Evolutionary conservation across 2,113 vertebrate species (phyloP), one percentile per base, ranked within the genome.

Genomic region (Meles meles): DNA sequence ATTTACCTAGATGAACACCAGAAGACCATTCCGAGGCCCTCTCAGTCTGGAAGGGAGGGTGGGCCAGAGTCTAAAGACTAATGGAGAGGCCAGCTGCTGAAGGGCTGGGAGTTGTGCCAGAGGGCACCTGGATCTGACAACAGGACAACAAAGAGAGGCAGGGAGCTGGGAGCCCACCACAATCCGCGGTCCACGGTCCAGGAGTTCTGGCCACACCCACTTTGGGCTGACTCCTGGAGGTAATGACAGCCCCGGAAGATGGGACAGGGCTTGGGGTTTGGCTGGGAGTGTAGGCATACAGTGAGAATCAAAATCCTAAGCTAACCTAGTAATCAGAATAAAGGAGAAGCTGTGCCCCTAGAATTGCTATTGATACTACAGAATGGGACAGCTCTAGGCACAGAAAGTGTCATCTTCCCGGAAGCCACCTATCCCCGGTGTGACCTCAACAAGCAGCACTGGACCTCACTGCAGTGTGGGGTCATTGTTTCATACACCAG

Each of bases 401-500:
- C 12, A 37, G 29, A 11, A 59, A 79, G 71, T 13, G 71, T 20
- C 39, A 8, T 55, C 12, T 23, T 83, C 82, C 55, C 8, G 21
- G 79, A 91, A 25, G 52, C 27, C 59, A 18, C 8, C 63, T 72
- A 18, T 3, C 31, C 67, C 52, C 3, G 1, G 21, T 27, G 47
- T 71, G 52, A 52, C 8, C 29, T 14, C 11, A 42, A 25, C 21
- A 20, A 42, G 71, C 44, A 57, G 34, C 3, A 11, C 4, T 4
- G 8, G 55, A 55, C 47, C 7, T 0, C 21, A 1, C 47, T 21
- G 31, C 3, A 8, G 71, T 4, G 7, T 7, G 10, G 34, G 55
- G n/a, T 29, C 12, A 20, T 18, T 2, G 0, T 25, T 31, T 55
- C 12, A 27, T 27, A 18, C 34, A 29, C 9, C 0, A 2, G 47